Evolutionary conservation across 1,140 invertebrate species (phyloP).

Genomic region (Drosophila miranda): DNA sequence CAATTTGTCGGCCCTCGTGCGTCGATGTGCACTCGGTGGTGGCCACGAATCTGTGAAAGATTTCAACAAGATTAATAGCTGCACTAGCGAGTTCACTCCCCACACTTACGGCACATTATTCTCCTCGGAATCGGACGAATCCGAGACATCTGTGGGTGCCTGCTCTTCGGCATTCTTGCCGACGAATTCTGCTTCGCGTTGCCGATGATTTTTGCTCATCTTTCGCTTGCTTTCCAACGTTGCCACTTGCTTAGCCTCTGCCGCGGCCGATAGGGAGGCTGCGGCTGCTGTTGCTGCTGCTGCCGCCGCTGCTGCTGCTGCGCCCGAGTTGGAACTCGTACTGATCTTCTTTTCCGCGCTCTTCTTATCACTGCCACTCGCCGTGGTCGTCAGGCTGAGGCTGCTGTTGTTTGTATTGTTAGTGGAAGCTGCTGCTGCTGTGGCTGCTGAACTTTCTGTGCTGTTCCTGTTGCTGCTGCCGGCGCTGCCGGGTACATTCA

Average conservation of each 20-base stretch:
- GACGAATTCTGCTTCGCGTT: slow-evolving; percentile 54
- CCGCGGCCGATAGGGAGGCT: slow-evolving; percentile 2
- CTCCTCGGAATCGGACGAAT: slow-evolving; percentile 91
- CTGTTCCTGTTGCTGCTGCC: slow-evolving; percentile 13
- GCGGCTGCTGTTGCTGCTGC: slow-evolving; percentile 7
- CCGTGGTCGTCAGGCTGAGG: slow-evolving; percentile 6
- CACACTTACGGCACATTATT: slow-evolving; percentile 83
- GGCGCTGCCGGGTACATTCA: background rate
- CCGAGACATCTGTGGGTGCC: slow-evolving; percentile 90
- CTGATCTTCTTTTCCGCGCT: slow-evolving; percentile 34
- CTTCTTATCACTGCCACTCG: slow-evolving; percentile 29
- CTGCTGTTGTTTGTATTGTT: background rate
- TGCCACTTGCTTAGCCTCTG: slow-evolving; percentile 17
- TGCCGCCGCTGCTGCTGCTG: slow-evolving; percentile 7
- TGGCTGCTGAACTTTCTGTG: slow-evolving; percentile 21
- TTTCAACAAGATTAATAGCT: background rate
- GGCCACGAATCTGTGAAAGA: slow-evolving; percentile 79
- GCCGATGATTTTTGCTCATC: slow-evolving; percentile 63
- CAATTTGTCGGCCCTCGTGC: slow-evolving; percentile 90
- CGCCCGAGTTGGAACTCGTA: slow-evolving; percentile 20
- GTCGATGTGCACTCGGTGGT: slow-evolving; percentile 85
- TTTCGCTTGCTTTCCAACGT: slow-evolving; percentile 65
- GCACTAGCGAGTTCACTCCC: background rate
- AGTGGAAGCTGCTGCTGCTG: slow-evolving; percentile 21
- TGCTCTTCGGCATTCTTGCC: slow-evolving; percentile 60